Evolutionary conservation across 2,888 invertebrate species (phyloP).

Genomic region (Epirrhoe alternata): DNA sequence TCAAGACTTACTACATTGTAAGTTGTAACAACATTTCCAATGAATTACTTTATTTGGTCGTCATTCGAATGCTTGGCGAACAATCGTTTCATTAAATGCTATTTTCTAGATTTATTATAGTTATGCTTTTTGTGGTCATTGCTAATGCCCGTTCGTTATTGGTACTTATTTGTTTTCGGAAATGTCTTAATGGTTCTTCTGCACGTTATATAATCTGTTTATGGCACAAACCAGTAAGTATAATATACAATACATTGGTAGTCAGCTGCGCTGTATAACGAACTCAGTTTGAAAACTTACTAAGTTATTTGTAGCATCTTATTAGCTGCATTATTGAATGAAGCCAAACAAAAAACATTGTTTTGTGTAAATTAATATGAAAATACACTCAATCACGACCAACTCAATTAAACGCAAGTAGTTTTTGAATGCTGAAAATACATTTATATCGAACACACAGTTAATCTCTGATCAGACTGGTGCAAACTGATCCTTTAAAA

Average conservation of each 20-base stretch:
- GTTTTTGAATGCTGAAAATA: constrained; percentile 3
- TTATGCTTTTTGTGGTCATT: no score
- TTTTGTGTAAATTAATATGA: neutral
- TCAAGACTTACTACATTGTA: neutral
- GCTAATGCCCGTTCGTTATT: no score
- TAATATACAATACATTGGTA: neutral
- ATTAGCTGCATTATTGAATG: neutral
- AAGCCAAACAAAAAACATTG: neutral
- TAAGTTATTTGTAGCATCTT: neutral
- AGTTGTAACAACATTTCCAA: neutral
- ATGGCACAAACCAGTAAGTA: neutral
- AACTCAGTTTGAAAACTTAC: neutral
- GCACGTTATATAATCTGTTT: neutral
- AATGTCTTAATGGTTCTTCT: neutral
- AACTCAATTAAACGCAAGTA: neutral
- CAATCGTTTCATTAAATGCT: no score
- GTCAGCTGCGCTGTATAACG: neutral
- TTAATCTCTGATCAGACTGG: constrained; percentile 4
- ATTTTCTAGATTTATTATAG: no score
- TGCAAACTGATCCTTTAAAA: constrained; percentile 9
- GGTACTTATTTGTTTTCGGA: neutral
- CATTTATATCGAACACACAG: constrained; percentile 19
- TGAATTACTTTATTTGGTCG: neutral
- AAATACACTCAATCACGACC: neutral
- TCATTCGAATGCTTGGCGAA: neutral